phyloP scores from a whole-genome alignment of 2,113 vertebrate species.

The Genyomyrus donnyi region DNA sequence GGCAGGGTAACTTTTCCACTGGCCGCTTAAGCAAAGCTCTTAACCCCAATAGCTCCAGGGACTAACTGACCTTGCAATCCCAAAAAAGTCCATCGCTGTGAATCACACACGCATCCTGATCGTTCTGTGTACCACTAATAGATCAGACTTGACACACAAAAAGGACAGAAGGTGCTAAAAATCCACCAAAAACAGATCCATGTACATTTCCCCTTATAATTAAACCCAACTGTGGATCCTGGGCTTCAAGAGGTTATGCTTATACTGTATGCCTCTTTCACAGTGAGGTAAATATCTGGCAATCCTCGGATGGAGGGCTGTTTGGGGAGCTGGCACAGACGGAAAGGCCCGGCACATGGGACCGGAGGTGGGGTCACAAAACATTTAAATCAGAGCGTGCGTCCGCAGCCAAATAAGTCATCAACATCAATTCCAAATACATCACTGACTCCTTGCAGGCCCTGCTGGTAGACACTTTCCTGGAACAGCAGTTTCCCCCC shows the following conservation, averaged over 20 bases:
- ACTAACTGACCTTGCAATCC: not conserved
- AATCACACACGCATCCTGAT: not conserved
- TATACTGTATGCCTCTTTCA: not conserved
- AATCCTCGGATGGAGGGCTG: not conserved
- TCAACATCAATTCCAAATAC: constrained; percentile 1
- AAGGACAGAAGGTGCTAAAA: not conserved
- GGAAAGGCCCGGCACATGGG: not conserved
- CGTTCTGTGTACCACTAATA: not conserved
- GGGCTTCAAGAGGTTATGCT: not conserved
- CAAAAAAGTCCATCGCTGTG: not conserved
- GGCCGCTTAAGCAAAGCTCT: not conserved
- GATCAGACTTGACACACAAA: not conserved
- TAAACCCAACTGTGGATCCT: not conserved
- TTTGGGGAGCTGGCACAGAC: not conserved
- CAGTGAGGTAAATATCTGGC: not conserved
- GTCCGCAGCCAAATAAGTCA: not conserved
- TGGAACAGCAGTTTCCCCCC: not conserved
- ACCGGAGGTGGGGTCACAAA: not conserved
- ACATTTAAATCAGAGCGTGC: not conserved
- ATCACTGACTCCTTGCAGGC: not conserved
- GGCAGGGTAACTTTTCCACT: not conserved
- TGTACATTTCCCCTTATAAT: not conserved
- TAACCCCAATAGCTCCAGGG: not conserved
- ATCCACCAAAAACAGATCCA: not conserved
- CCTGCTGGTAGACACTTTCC: not conserved